Evolutionary conservation across 2,888 invertebrate genomes (phyloP), one percentile per base, ranked within the genome.

Genomic region (Drosophila seclusa): DNA sequence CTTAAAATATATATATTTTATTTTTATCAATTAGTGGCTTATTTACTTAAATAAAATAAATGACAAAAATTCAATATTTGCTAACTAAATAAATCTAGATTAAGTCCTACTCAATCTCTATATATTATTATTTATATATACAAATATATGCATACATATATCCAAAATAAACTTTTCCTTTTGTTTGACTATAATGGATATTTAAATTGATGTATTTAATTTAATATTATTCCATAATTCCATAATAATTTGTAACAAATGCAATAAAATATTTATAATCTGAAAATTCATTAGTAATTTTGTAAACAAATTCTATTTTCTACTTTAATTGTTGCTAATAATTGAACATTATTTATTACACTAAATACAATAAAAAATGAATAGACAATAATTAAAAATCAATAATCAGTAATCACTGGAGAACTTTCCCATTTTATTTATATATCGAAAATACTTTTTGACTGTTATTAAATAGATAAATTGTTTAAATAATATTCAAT

Each of bases 21-120:
- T 10, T n/a, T 40, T n/a, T n/a, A n/a, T 40, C 4, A 21, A n/a
- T 1, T 40, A 11, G 4, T 4, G n/a, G 4, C 40, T 40, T 40
- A 11, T 8, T 40, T 10, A 10, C n/a, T 21, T 40, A n/a, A 21
- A 40, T 10, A 21, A 1, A 4, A 11, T 4, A 11, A 5, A 11
- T 21, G 2, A n/a, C n/a, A 40, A 32, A n/a, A 40, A n/a, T 4
- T 0, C 32, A 4, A 32, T 32, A 10, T 8, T 3, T 38, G 18
- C 38, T 18, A 3, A n/a, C 10, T 10, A n/a, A n/a, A 40, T 40
- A n/a, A n/a, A 2, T 40, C 4, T 4, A 40, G 10, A n/a, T n/a
- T 4, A 40, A 10, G 0, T 0, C 1, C n/a, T 4, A n/a, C n/a
- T 40, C 10, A n/a, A 40, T 10, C 10, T 40, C 2, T n/a, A 38